Evolutionary conservation across 2,888 invertebrate species (phyloP), one percentile per base, ranked within the genome.

Genomic region (Trissoscelio sp.): DNA sequence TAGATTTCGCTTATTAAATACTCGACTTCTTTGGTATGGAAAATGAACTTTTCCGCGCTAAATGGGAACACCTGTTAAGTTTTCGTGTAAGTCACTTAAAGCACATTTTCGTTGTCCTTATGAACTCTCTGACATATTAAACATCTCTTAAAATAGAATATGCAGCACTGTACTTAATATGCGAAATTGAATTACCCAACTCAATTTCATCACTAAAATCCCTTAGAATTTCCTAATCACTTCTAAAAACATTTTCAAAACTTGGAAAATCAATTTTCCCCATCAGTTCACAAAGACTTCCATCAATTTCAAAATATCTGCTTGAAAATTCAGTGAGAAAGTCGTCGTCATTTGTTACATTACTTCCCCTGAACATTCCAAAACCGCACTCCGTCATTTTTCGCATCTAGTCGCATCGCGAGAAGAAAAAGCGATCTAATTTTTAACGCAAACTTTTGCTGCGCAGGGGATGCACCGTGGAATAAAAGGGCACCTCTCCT

Each of bases 361-460:
- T 34, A 46, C 67, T 44, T 28, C 42, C 42, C 18, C 39, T 4
- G 46, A 18, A 14, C 44, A 62, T 48, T 31, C 14, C n/a, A 20
- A 55, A 55, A 44, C 24, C 67, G 11, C 55, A 34, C 34, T 31
- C 31, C 22, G 22, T 69, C 37, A 46, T 57, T 69, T 57, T 28
- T 18, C 31, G 44, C 55, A 57, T 69, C 37, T 20, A 55, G 55
- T 44, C 14, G 55, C 46, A 57, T 42, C 16, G 3, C 14, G 20
- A 3, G 20, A 62, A 28, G 57, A 62, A 64, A 64, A 60, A 79
- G 42, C 57, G 64, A 46, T 72, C 57, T 70, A 78, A 78, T 78
- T 78, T 78, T 62, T 70, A 44, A 53, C 37, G 34, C 57, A 34
- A 62, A 48, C 48, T 66, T 79, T 73, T 55, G 42, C 64, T 67